Conservation (phyloP, 37 sponge, comb jelly and placozoan species). For the Lycopodina hypogea region DNA sequence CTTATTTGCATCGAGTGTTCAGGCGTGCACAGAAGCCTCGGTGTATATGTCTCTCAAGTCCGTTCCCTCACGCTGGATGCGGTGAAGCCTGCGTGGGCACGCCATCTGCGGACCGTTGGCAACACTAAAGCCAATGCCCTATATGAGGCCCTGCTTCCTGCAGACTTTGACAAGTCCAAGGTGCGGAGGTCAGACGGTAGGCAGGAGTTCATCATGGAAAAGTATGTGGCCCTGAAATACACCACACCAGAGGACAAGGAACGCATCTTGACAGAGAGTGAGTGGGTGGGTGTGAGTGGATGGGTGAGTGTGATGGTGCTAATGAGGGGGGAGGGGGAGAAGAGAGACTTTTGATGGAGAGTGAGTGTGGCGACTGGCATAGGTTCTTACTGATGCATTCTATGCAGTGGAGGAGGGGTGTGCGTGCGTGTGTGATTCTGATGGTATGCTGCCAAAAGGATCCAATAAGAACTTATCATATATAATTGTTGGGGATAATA, state of each 20-base stretch:
- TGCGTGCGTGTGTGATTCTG: no score
- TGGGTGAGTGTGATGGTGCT: not conserved
- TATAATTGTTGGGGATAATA: no score
- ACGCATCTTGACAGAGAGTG: slow-evolving; percentile 49
- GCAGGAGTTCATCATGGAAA: slow-evolving; percentile 68
- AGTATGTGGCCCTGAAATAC: slow-evolving; percentile 65
- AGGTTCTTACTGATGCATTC: no score
- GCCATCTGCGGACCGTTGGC: slow-evolving; percentile 48
- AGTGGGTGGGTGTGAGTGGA: slow-evolving; percentile 5
- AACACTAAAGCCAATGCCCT: slow-evolving; percentile 55
- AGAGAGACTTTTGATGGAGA: no score
- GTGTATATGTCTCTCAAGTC: slow-evolving; percentile 84
- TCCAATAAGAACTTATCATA: no score
- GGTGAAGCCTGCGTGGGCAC: slow-evolving; percentile 56
- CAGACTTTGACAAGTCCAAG: slow-evolving; percentile 64
- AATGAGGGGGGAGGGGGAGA: not conserved
- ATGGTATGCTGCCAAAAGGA: no score
- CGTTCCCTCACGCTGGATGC: slow-evolving; percentile 85
- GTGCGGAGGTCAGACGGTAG: slow-evolving; percentile 31
- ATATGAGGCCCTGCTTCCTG: slow-evolving; percentile 61
- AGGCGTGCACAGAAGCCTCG: slow-evolving; percentile 83
- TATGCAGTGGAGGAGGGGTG: no score
- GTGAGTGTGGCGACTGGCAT: no score
- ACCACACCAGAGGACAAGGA: slow-evolving; percentile 42
- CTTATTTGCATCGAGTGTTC: slow-evolving; percentile 95